A percentile compares a stretch with the other conserved stretches of the same genome.
These are phyloP conservation scores for Drosophila tristis DNA, from an alignment of 1,140 invertebrate genomes.

Conservation along the genomic window DNA sequence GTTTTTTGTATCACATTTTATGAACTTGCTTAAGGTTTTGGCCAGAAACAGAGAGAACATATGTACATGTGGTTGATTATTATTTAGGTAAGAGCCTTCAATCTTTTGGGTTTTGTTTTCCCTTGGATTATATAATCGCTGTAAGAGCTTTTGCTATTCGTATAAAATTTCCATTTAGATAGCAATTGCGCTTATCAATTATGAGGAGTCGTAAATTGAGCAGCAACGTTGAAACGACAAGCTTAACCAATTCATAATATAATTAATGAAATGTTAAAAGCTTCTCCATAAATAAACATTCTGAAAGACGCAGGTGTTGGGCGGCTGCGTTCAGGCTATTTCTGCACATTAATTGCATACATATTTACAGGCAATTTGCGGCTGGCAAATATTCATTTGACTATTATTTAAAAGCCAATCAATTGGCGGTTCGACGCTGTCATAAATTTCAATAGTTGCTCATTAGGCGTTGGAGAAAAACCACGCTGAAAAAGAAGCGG, in stretches of 20 bases:
- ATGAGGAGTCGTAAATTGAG: slow-evolving; percentile 55
- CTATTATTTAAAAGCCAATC: slow-evolving; percentile 73
- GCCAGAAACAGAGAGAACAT: no score
- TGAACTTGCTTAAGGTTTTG: neutral
- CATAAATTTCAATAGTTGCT: slow-evolving; percentile 74
- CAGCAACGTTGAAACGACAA: slow-evolving; percentile 26
- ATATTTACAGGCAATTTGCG: slow-evolving; percentile 35
- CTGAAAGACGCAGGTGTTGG: slow-evolving; percentile 22
- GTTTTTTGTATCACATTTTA: slow-evolving; percentile 9
- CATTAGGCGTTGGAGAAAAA: slow-evolving; percentile 24
- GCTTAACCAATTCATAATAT: slow-evolving; percentile 36
- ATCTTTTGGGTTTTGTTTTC: slow-evolving; percentile 23
- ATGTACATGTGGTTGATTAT: no score
- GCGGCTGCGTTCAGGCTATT: slow-evolving; percentile 39
- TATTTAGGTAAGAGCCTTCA: neutral
- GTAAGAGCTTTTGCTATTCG: neutral
- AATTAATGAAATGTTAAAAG: slow-evolving; percentile 72
- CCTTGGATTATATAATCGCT: slow-evolving; percentile 20
- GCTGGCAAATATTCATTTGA: slow-evolving; percentile 57
- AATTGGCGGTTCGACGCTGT: slow-evolving; percentile 59
- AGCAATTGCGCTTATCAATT: slow-evolving; percentile 54
- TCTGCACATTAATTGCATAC: slow-evolving; percentile 58
- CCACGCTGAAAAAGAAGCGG: slow-evolving; percentile 48
- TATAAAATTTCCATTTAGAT: slow-evolving; percentile 37
- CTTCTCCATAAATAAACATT: slow-evolving; percentile 54